These are phyloP conservation scores for Tigriopus californicus DNA, from an alignment of 2,888 invertebrate genomes.

Conservation along the genomic window DNA sequence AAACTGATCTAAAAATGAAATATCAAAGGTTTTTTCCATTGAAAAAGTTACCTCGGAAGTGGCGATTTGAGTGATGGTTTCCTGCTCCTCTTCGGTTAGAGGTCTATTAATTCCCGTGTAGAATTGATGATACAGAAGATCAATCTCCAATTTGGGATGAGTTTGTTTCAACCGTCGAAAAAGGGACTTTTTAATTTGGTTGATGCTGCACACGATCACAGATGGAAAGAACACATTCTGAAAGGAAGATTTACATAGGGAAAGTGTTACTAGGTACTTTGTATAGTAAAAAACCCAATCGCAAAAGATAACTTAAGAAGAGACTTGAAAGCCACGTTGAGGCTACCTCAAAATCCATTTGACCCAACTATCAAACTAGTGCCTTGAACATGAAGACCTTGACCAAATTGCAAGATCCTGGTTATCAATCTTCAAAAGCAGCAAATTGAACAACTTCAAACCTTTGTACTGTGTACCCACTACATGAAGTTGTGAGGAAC, in stretches of 20 bases:
- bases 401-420: too few species aligned
- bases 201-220: constrained; percentile 12
- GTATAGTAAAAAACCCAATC: too few species aligned
- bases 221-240: constrained; percentile 10
- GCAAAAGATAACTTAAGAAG: too few species aligned
- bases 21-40: neutral
- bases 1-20: too few species aligned
- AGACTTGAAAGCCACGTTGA: too few species aligned
- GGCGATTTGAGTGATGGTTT: neutral
- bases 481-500: neutral
- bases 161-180: neutral
- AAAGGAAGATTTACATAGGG: neutral
- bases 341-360: too few species aligned
- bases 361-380: too few species aligned
- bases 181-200: constrained; percentile 4
- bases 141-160: neutral
- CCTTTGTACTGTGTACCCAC: too few species aligned
- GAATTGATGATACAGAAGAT: neutral
- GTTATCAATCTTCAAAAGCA: too few species aligned
- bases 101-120: neutral
- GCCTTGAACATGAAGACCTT: too few species aligned
- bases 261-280: too few species aligned
- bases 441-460: too few species aligned
- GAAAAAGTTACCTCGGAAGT: neutral
- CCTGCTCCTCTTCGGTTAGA: neutral